Base-by-base conservation (phyloP, 2,113 vertebrate species). In the Hystrix cristata region DNA sequence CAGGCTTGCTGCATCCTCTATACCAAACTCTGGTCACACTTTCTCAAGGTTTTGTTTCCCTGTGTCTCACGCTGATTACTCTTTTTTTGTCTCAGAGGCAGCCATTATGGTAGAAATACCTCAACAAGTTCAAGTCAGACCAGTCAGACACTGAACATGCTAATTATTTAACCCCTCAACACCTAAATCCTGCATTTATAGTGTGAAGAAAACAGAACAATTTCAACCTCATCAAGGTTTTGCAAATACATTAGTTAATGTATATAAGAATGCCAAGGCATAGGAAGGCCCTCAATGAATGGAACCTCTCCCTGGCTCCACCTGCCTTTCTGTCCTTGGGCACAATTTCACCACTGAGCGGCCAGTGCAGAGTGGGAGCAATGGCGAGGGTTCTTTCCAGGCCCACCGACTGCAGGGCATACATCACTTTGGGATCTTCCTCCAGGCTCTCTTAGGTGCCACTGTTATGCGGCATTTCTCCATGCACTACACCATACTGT, bases 201-300 rank as follows among this genome's bases (percentile, higher is more conserved):
- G 79, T 38, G 74, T 46, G 34, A 8, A 11, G 64, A 84, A 12
- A 92, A 80, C 18, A 65, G 38, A 86, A 60, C 51, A 76, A 27
- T 74, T 76, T 14, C 31, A 81, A 81, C 7, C 1, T 74, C 51
- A 78, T 15, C 23, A 67, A 86, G 72, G 38, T 90, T 59, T 46
- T 53, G 12, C 64, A 27, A 65, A 90, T 53, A 23, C 76, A 74
- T 87, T 60, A 96, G 80, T 57, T 88, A 92, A 72, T 65, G 34
- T 74, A 74, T 21, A 80, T 60, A 43, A 89, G 55, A 74, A 43
- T 53, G 34, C 27, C 11, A 29, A 38, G 23, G 43, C 67, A 67
- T 16, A 60, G 53, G 29, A 83, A 83, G 43, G 15, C 16, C 69
- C 29, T 84, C 55, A 53, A n/a, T 23, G 74, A 55, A 86, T 25